Evolutionary conservation across 2,113 vertebrate species (phyloP), one percentile per base, ranked within the genome.

Genomic region (Saguinus midas): DNA sequence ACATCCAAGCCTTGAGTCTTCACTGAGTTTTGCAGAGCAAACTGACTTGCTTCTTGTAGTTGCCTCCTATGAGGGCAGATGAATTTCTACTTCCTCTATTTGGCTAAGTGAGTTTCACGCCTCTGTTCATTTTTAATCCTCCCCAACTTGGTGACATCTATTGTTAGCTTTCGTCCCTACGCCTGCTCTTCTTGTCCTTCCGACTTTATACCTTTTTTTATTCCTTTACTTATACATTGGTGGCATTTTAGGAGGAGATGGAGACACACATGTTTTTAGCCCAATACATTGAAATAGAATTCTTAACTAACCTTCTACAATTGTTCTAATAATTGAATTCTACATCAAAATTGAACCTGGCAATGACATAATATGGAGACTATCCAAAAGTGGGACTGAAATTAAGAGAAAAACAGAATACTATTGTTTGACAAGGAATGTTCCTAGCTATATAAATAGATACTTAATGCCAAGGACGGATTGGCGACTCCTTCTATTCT

Each of bases 361-460:
- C 80, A 87, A 45, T 57, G 58, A 95, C 96, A 25, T 40, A 13
- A 9, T 1, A 13, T 94, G 91, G 95, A 97, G 29, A 73, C 55
- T 40, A 80, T 92, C 94, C 92, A 94, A 91, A 82, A 95, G 29
- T n/a, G 52, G 23, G 10, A 4, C 1, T 37, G 75, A 68, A 88
- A 80, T 40, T 91, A 92, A 94, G 50, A 81, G 86, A 90, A 66
- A 96, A 91, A 64, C 70, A 85, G 86, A 89, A 91, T 92, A 93
- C 83, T 86, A n/a, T 88, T 97, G 94, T 96, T 91, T 95, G 84
- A 96, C 87, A 92, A 97, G 66, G 90, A 91, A 93, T 96, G 87
- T 95, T 97, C 83, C 80, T 76, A 87, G 93, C 20, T 90, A 48
- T 86, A 94, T 92, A 90, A 97, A 95, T 88, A 98, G 96, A 92